phyloP scores from a whole-genome alignment of 2,888 invertebrate genomes.

The Teinopalpus imperialis region DNA sequence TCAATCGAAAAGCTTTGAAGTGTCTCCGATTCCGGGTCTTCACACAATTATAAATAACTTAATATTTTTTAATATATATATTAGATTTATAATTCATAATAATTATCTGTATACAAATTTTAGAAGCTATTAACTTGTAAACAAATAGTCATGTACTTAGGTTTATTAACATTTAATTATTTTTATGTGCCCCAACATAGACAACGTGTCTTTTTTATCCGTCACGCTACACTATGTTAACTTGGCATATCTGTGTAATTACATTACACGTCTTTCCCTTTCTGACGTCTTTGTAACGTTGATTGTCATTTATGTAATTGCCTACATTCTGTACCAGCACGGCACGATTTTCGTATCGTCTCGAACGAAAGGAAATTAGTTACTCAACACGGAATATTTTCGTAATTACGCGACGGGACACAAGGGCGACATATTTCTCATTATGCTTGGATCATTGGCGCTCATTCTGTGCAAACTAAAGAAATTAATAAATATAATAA shows the following conservation, averaged over 20 bases:
- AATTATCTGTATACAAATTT: too few species aligned
- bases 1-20: too few species aligned
- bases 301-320: conserved; percentile 78
- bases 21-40: too few species aligned
- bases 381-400: conserved; percentile 58
- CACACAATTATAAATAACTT: too few species aligned
- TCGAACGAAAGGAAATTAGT: conserved; percentile 55
- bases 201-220: conserved; percentile 40
- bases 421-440: conserved; percentile 44
- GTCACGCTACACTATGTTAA: conserved; percentile 46
- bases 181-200: conserved; percentile 28
- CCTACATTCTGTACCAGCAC: conserved; percentile 58
- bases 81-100: too few species aligned
- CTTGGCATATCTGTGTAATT: conserved; percentile 68
- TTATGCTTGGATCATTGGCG: conserved; percentile 36
- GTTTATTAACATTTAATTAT: too few species aligned
- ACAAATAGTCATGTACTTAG: too few species aligned
- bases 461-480: conserved; percentile 28
- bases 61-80: too few species aligned
- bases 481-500: conserved; percentile 2
- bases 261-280: conserved; percentile 69
- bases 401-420: conserved; percentile 54
- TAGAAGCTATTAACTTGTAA: too few species aligned
- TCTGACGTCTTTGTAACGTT: conserved; percentile 62
- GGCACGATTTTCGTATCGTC: conserved; percentile 42